Base-by-base conservation (phyloP, 2,797 vertebrate genomes). In the Enteromius trimaculatus region DNA sequence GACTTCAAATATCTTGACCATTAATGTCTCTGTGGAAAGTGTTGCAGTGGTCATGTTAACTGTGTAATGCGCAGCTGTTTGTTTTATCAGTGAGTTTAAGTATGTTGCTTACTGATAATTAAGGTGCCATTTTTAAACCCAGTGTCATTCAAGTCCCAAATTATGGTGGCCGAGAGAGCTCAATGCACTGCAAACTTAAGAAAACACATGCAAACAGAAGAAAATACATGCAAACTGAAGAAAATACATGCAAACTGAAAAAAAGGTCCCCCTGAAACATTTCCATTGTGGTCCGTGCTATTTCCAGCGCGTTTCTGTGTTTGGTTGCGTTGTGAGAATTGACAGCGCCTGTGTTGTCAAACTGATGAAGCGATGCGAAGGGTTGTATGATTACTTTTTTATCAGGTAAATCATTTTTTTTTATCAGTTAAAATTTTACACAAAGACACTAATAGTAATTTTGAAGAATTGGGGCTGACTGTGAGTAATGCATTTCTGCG, bases 1-100 rank as follows among this genome's bases (percentile, higher is more conserved):
- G 37, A 49, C 39, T 42, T 53, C 42, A 69, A 5, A 3, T 80
- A 80, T 69, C 39, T 55, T 80, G 51, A 55, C 16, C 31, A 69
- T 69, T 69, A 23, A 68, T 55, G 14, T 68, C 42, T 78, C 47
- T 79, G 44, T 53, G 47, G 64, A 68, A 51, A 44, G 66, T 58
- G 66, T 26, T 70, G 51, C 17, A 14, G 79, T 71, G 66, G 53
- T 60, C 49, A 29, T 80, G 60, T 53, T 68, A 79, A 69, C 47
- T 79, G 66, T 70, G n/a, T 58, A 58, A n/a, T 71, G 51, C 21
- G 23, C 79, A 69, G 64, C 47, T 71, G 53, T 58, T 70, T 80
- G 37, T 17, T 80, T 80, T 60, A 70, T 55, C 64, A 55, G 65
- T 9, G 37, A 19, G 37, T 55, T 9, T 1, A 55, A 69, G 49